These are phyloP conservation scores for Arion vulgaris DNA, from an alignment of 1,140 invertebrate genomes.

Conservation along the genomic window DNA sequence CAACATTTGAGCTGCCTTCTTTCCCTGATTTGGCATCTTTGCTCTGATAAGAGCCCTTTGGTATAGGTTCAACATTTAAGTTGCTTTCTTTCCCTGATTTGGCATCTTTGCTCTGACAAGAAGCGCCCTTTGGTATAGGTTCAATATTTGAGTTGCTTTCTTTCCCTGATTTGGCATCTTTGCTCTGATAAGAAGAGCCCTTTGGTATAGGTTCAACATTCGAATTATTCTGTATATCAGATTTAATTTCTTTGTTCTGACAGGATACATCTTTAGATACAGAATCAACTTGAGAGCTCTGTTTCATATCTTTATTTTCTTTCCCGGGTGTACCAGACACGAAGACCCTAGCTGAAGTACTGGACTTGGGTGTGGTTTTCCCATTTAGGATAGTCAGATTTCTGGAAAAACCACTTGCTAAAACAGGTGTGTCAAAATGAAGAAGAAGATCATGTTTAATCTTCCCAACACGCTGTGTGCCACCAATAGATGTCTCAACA, in stretches of 20 bases:
- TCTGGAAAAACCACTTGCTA: constrained; percentile 18
- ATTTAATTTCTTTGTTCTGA: background rate
- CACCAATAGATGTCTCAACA: constrained; percentile 69
- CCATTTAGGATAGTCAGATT: constrained; percentile 2
- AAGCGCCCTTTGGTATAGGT: background rate
- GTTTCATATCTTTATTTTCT: constrained; percentile 12
- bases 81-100: background rate
- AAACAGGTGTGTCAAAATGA: constrained; percentile 37
- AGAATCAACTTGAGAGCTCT: no score
- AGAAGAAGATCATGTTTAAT: constrained; percentile 57
- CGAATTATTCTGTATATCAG: background rate
- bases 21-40: no score
- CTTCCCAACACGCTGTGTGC: constrained; percentile 60
- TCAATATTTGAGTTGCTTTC: no score
- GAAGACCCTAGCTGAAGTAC: background rate
- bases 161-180: background rate
- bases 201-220: background rate
- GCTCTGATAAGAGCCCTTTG: background rate
- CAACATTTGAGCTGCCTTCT: no score
- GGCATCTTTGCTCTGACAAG: background rate
- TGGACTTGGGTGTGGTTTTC: background rate
- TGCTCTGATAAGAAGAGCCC: background rate
- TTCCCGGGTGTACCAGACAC: background rate
- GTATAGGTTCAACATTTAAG: background rate
- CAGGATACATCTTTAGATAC: background rate